These are phyloP conservation scores for Drosophila kanapiae DNA, from an alignment of 1,140 invertebrate genomes.

Conservation along the genomic window DNA sequence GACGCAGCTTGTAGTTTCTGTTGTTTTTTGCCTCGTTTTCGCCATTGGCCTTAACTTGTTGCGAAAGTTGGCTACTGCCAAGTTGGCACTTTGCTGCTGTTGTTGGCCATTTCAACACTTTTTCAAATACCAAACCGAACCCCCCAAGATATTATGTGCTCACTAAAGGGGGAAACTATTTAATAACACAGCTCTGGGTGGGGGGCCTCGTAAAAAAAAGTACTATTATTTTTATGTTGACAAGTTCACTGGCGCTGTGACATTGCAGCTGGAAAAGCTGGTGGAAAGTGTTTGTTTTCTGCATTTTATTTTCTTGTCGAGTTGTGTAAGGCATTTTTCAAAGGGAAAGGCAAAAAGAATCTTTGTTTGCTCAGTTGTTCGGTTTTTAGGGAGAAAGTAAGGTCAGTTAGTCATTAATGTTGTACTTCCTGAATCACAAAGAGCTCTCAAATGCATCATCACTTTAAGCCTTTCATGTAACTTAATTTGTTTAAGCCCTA, in stretches of 20 bases:
- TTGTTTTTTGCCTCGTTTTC: slow-evolving; percentile 23
- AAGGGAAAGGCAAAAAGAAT: neutral
- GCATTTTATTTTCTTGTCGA: neutral
- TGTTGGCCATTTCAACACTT: slow-evolving; percentile 50
- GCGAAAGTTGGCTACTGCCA: slow-evolving; percentile 78
- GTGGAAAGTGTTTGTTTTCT: neutral
- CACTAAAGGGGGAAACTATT: slow-evolving; percentile 17
- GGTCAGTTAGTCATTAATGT: slow-evolving; percentile 37
- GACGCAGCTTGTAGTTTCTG: slow-evolving; percentile 34
- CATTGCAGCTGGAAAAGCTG: slow-evolving; percentile 28
- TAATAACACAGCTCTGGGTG: slow-evolving; percentile 11
- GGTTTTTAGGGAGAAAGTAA: slow-evolving; percentile 34
- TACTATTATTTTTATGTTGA: slow-evolving; percentile 5
- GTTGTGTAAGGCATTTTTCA: slow-evolving; percentile 5
- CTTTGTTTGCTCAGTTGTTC: slow-evolving; percentile 17
- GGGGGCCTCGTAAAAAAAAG: slow-evolving; percentile 7
- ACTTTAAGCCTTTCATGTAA: neutral
- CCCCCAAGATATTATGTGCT: slow-evolving; percentile 16
- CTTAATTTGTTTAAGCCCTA: neutral
- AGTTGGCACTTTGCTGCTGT: slow-evolving; percentile 48
- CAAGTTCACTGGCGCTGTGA: slow-evolving; percentile 23
- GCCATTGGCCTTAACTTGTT: slow-evolving; percentile 63
- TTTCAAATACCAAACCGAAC: slow-evolving; percentile 44
- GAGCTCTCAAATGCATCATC: slow-evolving; percentile 3
- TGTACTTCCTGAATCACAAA: slow-evolving; percentile 42